These are phyloP conservation scores for Berghia stephanieae DNA, from an alignment of 1,140 invertebrate genomes.

Conservation along the genomic window DNA sequence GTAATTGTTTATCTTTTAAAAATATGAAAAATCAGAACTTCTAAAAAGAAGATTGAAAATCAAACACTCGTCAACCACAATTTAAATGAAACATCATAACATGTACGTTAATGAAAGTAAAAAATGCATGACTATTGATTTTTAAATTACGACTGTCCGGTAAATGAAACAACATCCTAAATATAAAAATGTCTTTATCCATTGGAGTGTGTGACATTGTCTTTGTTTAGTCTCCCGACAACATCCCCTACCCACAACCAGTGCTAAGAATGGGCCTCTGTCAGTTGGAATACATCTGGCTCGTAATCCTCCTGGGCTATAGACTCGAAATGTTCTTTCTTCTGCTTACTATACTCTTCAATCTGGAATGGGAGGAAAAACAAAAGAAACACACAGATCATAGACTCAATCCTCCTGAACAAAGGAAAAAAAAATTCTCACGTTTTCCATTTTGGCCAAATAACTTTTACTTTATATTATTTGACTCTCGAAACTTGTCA, in stretches of 20 bases:
- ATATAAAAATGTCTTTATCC: neutral
- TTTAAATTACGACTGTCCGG: neutral
- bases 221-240: neutral
- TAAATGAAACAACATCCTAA: neutral
- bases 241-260: slow-evolving; percentile 32
- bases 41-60: too few species aligned
- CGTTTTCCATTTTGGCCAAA: too few species aligned
- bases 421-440: too few species aligned
- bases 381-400: too few species aligned
- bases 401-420: too few species aligned
- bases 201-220: slow-evolving; percentile 14
- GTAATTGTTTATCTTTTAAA: too few species aligned
- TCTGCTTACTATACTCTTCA: slow-evolving; percentile 22
- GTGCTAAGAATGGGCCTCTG: slow-evolving; percentile 46
- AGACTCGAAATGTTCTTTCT: slow-evolving; percentile 33
- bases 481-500: too few species aligned
- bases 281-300: slow-evolving; percentile 56
- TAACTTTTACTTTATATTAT: too few species aligned
- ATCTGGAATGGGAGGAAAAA: too few species aligned
- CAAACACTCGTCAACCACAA: too few species aligned
- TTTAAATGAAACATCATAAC: too few species aligned
- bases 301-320: slow-evolving; percentile 42
- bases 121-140: neutral
- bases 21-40: too few species aligned
- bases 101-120: neutral